Base-by-base conservation (phyloP, 2,888 invertebrate genomes). In the Erebia palarica region DNA sequence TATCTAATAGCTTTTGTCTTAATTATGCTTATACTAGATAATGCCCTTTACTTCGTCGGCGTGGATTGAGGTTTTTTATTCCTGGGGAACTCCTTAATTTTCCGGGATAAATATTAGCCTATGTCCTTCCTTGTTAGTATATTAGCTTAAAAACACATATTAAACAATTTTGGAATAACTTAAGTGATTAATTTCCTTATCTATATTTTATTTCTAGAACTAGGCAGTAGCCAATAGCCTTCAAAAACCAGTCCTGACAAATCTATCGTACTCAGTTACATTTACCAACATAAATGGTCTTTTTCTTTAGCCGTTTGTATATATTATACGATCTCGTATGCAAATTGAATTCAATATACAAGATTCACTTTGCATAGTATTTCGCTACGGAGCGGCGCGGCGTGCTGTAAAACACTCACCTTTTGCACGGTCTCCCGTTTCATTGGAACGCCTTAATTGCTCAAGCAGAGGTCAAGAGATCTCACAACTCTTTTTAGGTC, bases 391-490 rank as follows among this genome's bases (percentile, higher is more conserved):
- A 13, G 47, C 36, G 36, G 27, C 2, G 27, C 4, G 27, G 36
- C 36, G 36, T 36, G 36, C 27, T 64, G 71, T 63, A 49, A 57
- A 58, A 49, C 27, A 61, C 66, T 61, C 68, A 73, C 68, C 61
- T 63, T 58, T 59, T 44, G 27, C 42, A 67, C 59, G 49, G 68
- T 51, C 69, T 70, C 74, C 69, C 74, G 65, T 58, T 74, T 70
- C 74, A 75, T 73, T 70, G 72, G 73, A 69, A 70, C 70, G 69
- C 68, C 68, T 72, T 72, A 76, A 75, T 74, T 74, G 70, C 71
- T 65, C 66, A 59, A 71, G 72, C 70, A 70, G 72, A 70, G 75
- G 74, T 75, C 75, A 71, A 76, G 74, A 76, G 75, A 60, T 74
- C 76, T 75, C 65, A 57, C 66, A 63, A 66, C 63, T 72, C 65